Evolutionary conservation across 2,797 vertebrate genomes (phyloP), one percentile per base, ranked within the genome.

Genomic region (Erethizon dorsatum): DNA sequence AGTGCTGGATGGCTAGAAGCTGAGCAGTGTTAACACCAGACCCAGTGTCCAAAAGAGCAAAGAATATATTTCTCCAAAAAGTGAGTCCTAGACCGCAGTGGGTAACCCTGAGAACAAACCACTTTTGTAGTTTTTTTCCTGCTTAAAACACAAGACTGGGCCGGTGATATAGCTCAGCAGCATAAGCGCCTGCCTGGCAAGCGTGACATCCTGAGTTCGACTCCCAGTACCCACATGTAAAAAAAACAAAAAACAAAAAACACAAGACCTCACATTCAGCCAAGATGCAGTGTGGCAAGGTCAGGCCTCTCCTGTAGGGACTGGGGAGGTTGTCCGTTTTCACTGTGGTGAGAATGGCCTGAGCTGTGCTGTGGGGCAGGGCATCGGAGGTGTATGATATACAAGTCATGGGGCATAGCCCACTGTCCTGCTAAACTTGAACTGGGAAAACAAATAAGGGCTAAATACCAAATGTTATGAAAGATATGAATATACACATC

Each of bases 1-100:
- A 99, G 99, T 99, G 99, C 22, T 6, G 10, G 20, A 45, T 45
- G 71, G 10, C 41, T 45, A 75, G 71, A 99, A 99, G 80, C 52
- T n/a, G 71, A 41, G 24, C 65, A 6, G 33, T 80, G 52, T n/a
- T 54, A 56, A n/a, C 28, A 41, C n/a, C 24, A 28, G 18, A 54
- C 52, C 4, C 71, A 24, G 41, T 56, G 50, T 54, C 33, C 52
- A n/a, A 80, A 37, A 57, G 67, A 47, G 2, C 37, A 41, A 37
- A n/a, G 26, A 54, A 0, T 28, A 18, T 41, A 20, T 56, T 45
- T 57, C 56, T 59, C 24, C 33, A 52, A 75, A 69, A 31, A 47
- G 17, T 14, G 37, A 88, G n/a, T 28, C 24, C 37, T n/a, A 73
- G 52, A 28, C 54, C 28, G 18, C 56, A 41, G 24, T 31, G n/a